Conservation (phyloP, 2,888 invertebrate genomes). For the Hydriomena furcata region DNA sequence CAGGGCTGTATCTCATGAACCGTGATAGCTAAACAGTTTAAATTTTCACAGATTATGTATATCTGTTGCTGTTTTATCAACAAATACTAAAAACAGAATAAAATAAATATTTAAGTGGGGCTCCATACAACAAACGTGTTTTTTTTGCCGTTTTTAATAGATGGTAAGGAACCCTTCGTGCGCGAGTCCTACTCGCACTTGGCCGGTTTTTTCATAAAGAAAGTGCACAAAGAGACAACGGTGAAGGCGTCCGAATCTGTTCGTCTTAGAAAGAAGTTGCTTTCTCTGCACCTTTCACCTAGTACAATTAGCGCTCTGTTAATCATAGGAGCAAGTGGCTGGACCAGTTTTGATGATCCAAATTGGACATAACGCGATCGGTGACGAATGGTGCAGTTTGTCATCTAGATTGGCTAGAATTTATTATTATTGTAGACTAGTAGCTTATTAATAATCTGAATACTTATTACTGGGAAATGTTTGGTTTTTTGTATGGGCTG, state of each 20-base stretch:
- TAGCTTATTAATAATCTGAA: not conserved
- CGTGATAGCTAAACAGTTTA: too few species aligned
- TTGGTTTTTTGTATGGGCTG: too few species aligned
- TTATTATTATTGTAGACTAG: constrained; percentile 5
- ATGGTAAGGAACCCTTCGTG: too few species aligned
- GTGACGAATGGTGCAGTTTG: constrained; percentile 31
- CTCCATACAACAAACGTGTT: too few species aligned
- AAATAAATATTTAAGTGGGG: too few species aligned
- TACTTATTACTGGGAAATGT: too few species aligned
- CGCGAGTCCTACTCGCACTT: too few species aligned
- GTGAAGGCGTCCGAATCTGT: constrained; percentile 44
- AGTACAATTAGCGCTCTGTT: constrained; percentile 75
- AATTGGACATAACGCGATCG: constrained; percentile 55
- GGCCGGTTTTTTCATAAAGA: constrained; percentile 23
- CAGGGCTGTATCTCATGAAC: too few species aligned
- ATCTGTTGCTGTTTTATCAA: too few species aligned
- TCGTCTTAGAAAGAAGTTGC: constrained; percentile 48
- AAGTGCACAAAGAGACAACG: constrained; percentile 24
- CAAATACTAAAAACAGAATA: too few species aligned
- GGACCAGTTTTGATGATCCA: constrained; percentile 48
- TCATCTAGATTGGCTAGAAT: constrained; percentile 23
- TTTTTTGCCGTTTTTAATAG: too few species aligned
- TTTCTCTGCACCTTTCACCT: constrained; percentile 79
- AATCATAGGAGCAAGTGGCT: constrained; percentile 65
- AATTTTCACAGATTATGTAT: too few species aligned